Conservation (phyloP, 2,113 vertebrate species). For the Protomyctophum bolini region DNA sequence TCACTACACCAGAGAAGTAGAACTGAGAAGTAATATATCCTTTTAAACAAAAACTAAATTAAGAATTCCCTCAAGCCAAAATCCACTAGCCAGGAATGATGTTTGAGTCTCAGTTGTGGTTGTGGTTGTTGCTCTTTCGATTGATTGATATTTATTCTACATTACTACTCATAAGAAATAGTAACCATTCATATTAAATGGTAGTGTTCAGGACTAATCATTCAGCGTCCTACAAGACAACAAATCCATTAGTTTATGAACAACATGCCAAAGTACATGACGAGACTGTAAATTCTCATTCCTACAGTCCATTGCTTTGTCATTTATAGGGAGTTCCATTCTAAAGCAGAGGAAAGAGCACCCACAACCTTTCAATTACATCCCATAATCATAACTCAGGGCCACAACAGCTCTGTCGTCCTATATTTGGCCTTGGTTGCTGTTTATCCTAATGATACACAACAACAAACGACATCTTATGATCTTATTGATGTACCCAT, state of each 20-base stretch:
- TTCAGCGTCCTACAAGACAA: slow-evolving; percentile 17
- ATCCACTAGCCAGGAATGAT: slow-evolving; percentile 12
- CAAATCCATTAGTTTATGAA: slow-evolving; percentile 27
- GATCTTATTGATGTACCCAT: slow-evolving; percentile 33
- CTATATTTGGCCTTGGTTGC: slow-evolving; percentile 61
- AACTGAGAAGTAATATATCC: neutral
- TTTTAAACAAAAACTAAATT: neutral
- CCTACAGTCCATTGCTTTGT: slow-evolving; percentile 43
- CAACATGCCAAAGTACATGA: slow-evolving; percentile 30
- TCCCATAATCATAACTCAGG: slow-evolving; percentile 67
- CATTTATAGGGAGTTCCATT: slow-evolving; percentile 44
- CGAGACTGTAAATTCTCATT: slow-evolving; percentile 49
- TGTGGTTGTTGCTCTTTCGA: slow-evolving; percentile 21
- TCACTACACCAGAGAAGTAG: neutral
- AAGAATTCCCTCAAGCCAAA: slow-evolving; percentile 6
- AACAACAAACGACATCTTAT: slow-evolving; percentile 51
- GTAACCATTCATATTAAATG: slow-evolving; percentile 24
- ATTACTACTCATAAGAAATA: slow-evolving; percentile 22
- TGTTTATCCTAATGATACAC: slow-evolving; percentile 55
- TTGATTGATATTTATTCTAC: slow-evolving; percentile 36
- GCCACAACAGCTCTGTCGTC: slow-evolving; percentile 47
- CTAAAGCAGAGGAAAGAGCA: slow-evolving; percentile 46
- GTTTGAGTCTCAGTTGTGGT: slow-evolving; percentile 23
- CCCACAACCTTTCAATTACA: slow-evolving; percentile 68
- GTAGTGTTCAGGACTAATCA: neutral